These are phyloP conservation scores for Ephestia elutella DNA, from an alignment of 1,140 invertebrate genomes.

Conservation along the genomic window DNA sequence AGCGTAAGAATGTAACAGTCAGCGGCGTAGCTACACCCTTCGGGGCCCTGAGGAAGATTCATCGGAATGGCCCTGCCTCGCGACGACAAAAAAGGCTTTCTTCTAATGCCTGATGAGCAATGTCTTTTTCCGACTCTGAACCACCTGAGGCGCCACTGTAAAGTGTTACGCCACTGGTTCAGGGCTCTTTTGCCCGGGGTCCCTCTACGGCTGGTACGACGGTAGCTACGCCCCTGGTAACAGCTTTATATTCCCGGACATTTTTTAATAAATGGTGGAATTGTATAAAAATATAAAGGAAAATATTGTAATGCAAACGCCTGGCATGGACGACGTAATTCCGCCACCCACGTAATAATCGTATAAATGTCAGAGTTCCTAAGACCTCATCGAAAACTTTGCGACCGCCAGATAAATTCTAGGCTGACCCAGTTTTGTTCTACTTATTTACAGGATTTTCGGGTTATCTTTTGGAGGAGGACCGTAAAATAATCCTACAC, in stretches of 20 bases:
- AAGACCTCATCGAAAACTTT: background rate
- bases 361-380: background rate
- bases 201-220: too few species aligned
- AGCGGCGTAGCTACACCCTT: too few species aligned
- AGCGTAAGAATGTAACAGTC: background rate
- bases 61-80: too few species aligned
- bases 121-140: too few species aligned
- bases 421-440: background rate
- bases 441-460: background rate
- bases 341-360: background rate
- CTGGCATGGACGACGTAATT: background rate
- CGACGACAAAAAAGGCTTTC: too few species aligned
- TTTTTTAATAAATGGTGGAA: background rate
- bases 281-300: background rate
- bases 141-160: too few species aligned
- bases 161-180: too few species aligned
- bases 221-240: too few species aligned
- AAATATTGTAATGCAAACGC: background rate
- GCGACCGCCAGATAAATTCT: background rate
- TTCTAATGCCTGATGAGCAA: too few species aligned
- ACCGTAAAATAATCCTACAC: too few species aligned
- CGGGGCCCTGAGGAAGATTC: too few species aligned
- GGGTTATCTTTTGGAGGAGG: background rate
- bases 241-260: background rate
- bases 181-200: too few species aligned